Percentiles rank a stretch among this genome's conserved stretches.
phyloP scores from a whole-genome alignment of 1,140 invertebrate species.

The Anastrepha ludens region DNA sequence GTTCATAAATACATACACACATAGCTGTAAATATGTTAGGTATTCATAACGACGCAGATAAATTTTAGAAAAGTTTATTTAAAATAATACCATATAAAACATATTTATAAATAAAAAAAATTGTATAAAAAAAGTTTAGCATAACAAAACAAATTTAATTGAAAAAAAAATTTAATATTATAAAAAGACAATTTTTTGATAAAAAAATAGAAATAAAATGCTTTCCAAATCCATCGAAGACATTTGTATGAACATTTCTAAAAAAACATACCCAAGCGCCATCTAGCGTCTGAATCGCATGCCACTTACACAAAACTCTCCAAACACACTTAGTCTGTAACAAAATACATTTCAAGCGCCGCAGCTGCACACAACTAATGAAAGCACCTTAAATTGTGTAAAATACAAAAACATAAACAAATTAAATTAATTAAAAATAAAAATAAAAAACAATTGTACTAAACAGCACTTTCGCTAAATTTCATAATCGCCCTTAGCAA shows the following conservation, averaged over 20 bases:
- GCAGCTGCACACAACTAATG: not conserved
- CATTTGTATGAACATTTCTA: not conserved
- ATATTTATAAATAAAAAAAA: too few species aligned
- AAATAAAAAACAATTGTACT: not conserved
- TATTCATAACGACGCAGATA: not conserved
- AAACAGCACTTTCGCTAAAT: not conserved
- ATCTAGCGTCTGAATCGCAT: too few species aligned
- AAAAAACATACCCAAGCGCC: not conserved
- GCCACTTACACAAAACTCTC: not conserved
- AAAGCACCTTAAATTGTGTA: not conserved
- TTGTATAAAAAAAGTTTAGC: not conserved
- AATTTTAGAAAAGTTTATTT: not conserved
- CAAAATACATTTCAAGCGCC: not conserved
- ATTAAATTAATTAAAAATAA: too few species aligned
- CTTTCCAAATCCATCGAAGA: not conserved
- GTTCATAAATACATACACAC: conserved; percentile 7
- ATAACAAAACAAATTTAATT: not conserved
- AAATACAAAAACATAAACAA: not conserved
- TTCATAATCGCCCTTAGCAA: not conserved
- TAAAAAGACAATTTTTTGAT: not conserved
- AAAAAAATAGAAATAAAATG: conserved; percentile 9
- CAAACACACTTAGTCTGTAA: not conserved
- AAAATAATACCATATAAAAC: too few species aligned
- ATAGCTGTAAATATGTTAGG: conserved; percentile 18
- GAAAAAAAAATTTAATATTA: not conserved